Conservation (phyloP, 2,888 invertebrate species). For the Cosmia trapezina region DNA sequence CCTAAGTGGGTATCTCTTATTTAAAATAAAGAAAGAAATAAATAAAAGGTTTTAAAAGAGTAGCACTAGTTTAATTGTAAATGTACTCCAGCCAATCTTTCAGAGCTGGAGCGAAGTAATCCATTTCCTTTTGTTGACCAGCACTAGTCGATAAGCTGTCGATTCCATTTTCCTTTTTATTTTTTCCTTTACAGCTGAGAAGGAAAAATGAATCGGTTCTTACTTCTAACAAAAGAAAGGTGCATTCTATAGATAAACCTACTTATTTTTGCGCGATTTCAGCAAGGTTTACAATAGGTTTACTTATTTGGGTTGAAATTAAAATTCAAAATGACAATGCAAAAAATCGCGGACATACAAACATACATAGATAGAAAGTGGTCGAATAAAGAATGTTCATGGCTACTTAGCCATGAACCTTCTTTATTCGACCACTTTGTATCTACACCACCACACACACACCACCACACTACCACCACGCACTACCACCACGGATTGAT, state of each 20-base stretch:
- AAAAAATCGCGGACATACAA: no score
- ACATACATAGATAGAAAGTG: no score
- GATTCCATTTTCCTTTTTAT: slow-evolving; percentile 36
- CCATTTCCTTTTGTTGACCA: slow-evolving; percentile 56
- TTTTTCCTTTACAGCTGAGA: slow-evolving; percentile 2
- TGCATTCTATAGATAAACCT: slow-evolving; percentile 13
- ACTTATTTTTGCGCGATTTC: not conserved
- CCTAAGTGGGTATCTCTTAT: not conserved
- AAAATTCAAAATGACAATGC: not conserved
- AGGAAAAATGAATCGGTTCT: slow-evolving; percentile 43
- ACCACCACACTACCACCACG: no score
- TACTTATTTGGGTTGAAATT: not conserved
- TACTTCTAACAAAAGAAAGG: slow-evolving; percentile 2
- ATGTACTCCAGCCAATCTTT: slow-evolving; percentile 36
- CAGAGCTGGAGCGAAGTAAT: slow-evolving; percentile 42
- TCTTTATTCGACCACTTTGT: no score
- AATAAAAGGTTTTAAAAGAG: slow-evolving; percentile 9
- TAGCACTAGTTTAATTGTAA: slow-evolving; percentile 44
- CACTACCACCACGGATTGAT: no score
- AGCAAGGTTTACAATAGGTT: not conserved
- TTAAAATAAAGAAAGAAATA: slow-evolving; percentile 13
- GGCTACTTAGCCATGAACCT: no score
- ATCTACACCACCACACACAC: no score
- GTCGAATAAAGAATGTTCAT: no score
- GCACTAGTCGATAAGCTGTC: slow-evolving; percentile 42